These are phyloP conservation scores for Labroides dimidiatus DNA, from an alignment of 2,797 vertebrate species.

Conservation along the genomic window DNA sequence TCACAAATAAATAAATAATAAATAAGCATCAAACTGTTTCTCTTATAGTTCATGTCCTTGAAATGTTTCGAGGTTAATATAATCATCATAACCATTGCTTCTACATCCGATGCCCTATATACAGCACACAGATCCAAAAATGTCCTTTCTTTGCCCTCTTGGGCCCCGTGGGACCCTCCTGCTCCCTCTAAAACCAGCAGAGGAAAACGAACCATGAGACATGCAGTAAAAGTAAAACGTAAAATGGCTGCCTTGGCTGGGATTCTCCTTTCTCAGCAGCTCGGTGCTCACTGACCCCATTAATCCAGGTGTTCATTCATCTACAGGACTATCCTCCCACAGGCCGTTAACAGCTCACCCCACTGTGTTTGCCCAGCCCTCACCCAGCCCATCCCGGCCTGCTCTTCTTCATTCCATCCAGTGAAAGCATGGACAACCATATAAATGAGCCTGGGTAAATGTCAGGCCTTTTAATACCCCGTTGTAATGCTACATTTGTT, in stretches of 20 bases:
- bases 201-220: conserved; percentile 67
- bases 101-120: conserved; percentile 31
- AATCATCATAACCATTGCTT: conserved; percentile 32
- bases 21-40: conserved; percentile 15
- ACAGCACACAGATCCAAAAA: conserved; percentile 33
- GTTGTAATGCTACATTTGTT: conserved; percentile 75
- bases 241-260: conserved; percentile 76
- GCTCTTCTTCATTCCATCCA: conserved; percentile 46
- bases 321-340: conserved; percentile 74
- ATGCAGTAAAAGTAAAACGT: conserved; percentile 73
- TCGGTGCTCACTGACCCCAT: conserved; percentile 76
- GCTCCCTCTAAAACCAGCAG: conserved; percentile 66
- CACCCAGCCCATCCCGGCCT: conserved; percentile 22
- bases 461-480: conserved; percentile 77
- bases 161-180: conserved; percentile 42
- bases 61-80: conserved; percentile 30
- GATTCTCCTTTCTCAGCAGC: conserved; percentile 80
- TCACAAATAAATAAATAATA: not conserved
- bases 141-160: conserved; percentile 55
- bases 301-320: conserved; percentile 84
- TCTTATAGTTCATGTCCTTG: conserved; percentile 20
- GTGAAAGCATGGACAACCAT: conserved; percentile 62
- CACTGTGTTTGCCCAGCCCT: conserved; percentile 53
- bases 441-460: conserved; percentile 79
- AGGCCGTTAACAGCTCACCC: conserved; percentile 63